Conservation (phyloP, 2,797 vertebrate species). For the Erpetoichthys calabaricus region DNA sequence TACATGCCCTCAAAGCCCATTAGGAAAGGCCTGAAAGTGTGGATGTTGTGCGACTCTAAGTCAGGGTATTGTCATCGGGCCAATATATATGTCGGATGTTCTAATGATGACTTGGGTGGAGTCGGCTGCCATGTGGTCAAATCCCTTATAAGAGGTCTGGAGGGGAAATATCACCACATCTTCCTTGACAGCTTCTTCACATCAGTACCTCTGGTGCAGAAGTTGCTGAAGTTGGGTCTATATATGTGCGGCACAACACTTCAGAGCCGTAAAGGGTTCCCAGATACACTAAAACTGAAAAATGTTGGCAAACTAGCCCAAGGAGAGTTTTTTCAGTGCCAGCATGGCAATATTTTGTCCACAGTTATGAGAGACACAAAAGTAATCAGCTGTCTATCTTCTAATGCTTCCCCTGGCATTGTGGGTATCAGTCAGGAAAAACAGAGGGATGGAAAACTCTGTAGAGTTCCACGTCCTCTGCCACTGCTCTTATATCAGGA, state of each 20-base stretch:
- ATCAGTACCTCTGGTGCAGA: slow-evolving; percentile 54
- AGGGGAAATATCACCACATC: slow-evolving; percentile 57
- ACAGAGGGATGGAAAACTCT: slow-evolving; percentile 25
- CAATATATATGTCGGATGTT: slow-evolving; percentile 48
- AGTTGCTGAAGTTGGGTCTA: slow-evolving; percentile 47
- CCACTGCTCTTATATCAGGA: slow-evolving; percentile 61
- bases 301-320: slow-evolving; percentile 55
- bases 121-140: slow-evolving; percentile 48
- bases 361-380: slow-evolving; percentile 54
- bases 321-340: slow-evolving; percentile 65
- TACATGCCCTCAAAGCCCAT: slow-evolving; percentile 61
- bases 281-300: slow-evolving; percentile 48
- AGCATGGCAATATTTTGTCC: slow-evolving; percentile 56
- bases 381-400: slow-evolving; percentile 55
- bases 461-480: slow-evolving; percentile 46
- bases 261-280: slow-evolving; percentile 49
- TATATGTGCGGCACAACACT: slow-evolving; percentile 59
- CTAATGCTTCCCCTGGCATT: slow-evolving; percentile 59
- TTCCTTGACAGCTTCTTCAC: slow-evolving; percentile 68
- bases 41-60: slow-evolving; percentile 66
- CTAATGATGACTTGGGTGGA: slow-evolving; percentile 32
- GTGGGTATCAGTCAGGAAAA: slow-evolving; percentile 55
- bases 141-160: slow-evolving; percentile 52
- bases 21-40: slow-evolving; percentile 58
- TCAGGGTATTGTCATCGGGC: slow-evolving; percentile 64